phyloP scores from a whole-genome alignment of 1,140 invertebrate genomes.

The Carposina sasakii region DNA sequence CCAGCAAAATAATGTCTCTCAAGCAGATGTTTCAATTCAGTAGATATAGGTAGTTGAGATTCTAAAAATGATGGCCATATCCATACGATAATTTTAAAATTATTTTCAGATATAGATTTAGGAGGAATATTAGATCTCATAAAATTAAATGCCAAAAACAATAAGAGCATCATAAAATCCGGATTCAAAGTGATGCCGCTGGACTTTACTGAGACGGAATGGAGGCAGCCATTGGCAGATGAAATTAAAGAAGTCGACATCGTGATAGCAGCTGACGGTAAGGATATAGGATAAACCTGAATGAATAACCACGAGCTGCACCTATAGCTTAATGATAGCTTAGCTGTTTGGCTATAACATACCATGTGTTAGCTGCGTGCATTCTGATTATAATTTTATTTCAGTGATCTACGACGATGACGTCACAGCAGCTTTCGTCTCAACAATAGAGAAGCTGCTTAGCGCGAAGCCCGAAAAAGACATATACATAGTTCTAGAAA shows the following conservation, averaged over 20 bases:
- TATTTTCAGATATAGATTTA: constrained; percentile 81
- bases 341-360: not conserved
- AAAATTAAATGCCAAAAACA: constrained; percentile 78
- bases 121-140: constrained; percentile 84
- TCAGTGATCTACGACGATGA: constrained; percentile 90
- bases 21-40: too few species aligned
- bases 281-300: too few species aligned
- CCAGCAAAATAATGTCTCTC: too few species aligned
- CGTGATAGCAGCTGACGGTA: constrained; percentile 86
- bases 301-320: not conserved
- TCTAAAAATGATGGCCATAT: too few species aligned
- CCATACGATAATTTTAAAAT: not conserved
- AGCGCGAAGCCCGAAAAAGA: constrained; percentile 73
- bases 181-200: constrained; percentile 75
- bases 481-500: constrained; percentile 88
- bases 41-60: too few species aligned
- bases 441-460: constrained; percentile 81
- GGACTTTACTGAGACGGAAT: constrained; percentile 78
- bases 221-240: constrained; percentile 71
- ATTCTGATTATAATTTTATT: constrained; percentile 40
- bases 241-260: constrained; percentile 74
- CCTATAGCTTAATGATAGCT: not conserved
- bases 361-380: not conserved
- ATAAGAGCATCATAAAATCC: constrained; percentile 72
- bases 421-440: constrained; percentile 87